Base-by-base conservation (phyloP, 2,888 invertebrate genomes). In the Drosophila macrospina region DNA sequence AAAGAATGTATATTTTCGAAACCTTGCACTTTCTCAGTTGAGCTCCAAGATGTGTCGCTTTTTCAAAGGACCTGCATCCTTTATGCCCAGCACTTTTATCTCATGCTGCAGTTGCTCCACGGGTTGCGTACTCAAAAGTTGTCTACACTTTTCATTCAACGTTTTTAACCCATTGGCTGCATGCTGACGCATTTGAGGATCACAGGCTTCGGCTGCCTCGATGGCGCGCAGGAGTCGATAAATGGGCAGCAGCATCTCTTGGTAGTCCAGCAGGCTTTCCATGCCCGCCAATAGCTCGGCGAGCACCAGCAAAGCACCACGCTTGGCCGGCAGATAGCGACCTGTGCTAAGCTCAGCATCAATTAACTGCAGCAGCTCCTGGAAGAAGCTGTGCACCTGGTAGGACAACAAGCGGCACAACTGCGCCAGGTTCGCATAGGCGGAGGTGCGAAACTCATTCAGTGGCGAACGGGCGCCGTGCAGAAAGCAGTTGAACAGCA, bases 381-480 rank as follows among this genome's bases (percentile, higher is more conserved):
- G 85, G 55, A 92, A 92, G 67, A 91, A 92, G 39, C 80, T 80
- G 5, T 91, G 91, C 13, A 92, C 90, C 71, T 92, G 91, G 69
- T 91, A 92, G 4, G 88, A 76, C 20, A 92, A 71, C n/a, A 89
- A 69, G 1, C 89, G 87, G 32, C 91, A 91, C 32, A 92, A 59
- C 28, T 91, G 91, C 10, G 91, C 89, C 34, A 92, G 77, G 68
- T 92, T 92, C 4, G 92, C 88, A 62, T 90, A 90, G 1, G 92
- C 89, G 0, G 92, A 92, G 71, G 88, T 87, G 2, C 92, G 89
- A 44, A 92, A 91, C 65, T 92, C 92, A 65, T 91, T 74, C 7
- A 79, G 45, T 0, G 74, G 34, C 2, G 90, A 91, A 2, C 88
- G 86, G 4, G 88, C 80, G 1, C 92, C 92, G 5, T 78, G 66